Percentiles rank a stretch among this genome's conserved stretches.
Conservation (phyloP, 2,797 vertebrate species). For the Epinephelus awoara region DNA sequence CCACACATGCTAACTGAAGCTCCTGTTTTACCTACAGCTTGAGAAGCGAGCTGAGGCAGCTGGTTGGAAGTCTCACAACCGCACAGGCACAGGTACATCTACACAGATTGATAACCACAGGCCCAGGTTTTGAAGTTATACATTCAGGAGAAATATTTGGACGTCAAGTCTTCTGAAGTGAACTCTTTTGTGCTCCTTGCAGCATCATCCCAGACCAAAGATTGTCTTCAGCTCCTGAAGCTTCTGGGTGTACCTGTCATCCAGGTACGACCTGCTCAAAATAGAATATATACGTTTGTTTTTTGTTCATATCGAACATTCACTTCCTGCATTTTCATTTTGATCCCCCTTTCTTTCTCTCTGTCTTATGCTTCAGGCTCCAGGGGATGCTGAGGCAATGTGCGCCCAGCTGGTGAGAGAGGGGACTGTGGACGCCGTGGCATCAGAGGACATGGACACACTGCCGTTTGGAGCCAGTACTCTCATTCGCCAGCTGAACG, state of each 20-base stretch:
- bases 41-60: conserved; percentile 79
- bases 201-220: conserved; percentile 78
- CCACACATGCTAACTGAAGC: neutral
- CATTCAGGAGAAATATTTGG: neutral
- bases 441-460: conserved; percentile 92
- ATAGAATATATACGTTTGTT: neutral
- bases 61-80: conserved; percentile 65
- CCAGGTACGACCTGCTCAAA: conserved; percentile 74
- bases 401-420: conserved; percentile 85
- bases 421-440: conserved; percentile 83
- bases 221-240: conserved; percentile 82
- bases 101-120: neutral
- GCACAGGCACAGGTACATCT: conserved; percentile 72
- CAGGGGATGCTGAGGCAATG: conserved; percentile 87
- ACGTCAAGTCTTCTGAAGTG: neutral
- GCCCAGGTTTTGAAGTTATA: neutral
- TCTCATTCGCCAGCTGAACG: conserved; percentile 86
- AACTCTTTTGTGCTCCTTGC: conserved; percentile 12
- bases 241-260: conserved; percentile 86
- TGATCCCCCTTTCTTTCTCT: neutral
- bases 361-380: conserved; percentile 77
- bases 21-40: conserved; percentile 74
- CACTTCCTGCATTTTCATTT: neutral
- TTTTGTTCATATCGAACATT: neutral
- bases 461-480: conserved; percentile 87